Conservation (phyloP, 2,888 invertebrate genomes). For the Galerucella pusilla region DNA sequence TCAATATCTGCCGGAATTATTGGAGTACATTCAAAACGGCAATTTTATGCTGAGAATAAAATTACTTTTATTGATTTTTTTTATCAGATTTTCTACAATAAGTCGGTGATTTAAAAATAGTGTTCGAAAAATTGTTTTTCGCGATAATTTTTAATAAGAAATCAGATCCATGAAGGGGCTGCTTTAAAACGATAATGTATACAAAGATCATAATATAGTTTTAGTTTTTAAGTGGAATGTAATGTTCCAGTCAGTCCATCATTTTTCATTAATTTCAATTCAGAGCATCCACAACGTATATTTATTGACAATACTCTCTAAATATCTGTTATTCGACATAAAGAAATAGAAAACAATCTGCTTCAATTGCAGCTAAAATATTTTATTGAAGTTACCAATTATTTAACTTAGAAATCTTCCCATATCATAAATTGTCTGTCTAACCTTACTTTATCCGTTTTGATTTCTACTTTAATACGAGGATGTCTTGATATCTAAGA, state of each 20-base stretch:
- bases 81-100: too few relatives aligned
- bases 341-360: not conserved
- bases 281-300: not conserved
- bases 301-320: not conserved
- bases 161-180: too few relatives aligned
- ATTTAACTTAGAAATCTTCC: not conserved
- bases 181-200: too few relatives aligned
- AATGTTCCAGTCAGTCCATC: not conserved
- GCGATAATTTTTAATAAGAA: too few relatives aligned
- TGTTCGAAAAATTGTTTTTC: too few relatives aligned
- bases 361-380: not conserved
- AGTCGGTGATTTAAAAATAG: too few relatives aligned
- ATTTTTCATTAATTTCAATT: not conserved
- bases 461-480: too few relatives aligned
- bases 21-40: conserved; percentile 37
- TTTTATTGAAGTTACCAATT: not conserved
- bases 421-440: not conserved
- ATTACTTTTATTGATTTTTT: conserved; percentile 19
- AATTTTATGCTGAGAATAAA: conserved; percentile 35
- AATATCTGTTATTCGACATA: not conserved
- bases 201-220: not conserved
- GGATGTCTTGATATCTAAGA: too few relatives aligned
- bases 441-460: too few relatives aligned
- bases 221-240: not conserved
- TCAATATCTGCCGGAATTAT: conserved; percentile 42